Evolutionary conservation across 2,888 invertebrate genomes (phyloP).

Genomic region (Steromphala cineraria): DNA sequence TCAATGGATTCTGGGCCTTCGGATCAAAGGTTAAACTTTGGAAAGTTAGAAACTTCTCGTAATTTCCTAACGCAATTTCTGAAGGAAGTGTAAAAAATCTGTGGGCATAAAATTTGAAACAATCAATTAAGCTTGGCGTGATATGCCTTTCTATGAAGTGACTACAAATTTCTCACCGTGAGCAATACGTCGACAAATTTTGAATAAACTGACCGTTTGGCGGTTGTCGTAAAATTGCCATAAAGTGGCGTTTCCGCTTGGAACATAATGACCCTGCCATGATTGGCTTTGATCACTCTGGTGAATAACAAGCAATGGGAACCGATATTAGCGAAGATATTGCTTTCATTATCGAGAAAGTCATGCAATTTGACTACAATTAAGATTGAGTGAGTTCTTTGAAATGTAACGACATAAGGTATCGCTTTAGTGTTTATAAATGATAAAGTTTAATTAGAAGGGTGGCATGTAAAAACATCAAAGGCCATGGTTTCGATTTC

Average conservation of each 20-base stretch:
- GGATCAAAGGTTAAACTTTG: background rate
- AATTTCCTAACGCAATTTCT: background rate
- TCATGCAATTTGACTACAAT: constrained; percentile 8
- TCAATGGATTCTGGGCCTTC: too few species aligned
- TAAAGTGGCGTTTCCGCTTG: background rate
- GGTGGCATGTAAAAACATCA: background rate
- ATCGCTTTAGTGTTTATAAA: constrained; percentile 8
- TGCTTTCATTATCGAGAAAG: background rate
- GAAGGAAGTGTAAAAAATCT: background rate
- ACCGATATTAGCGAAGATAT: background rate
- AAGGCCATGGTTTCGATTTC: background rate
- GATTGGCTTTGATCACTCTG: background rate
- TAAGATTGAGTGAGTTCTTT: background rate
- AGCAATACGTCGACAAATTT: background rate
- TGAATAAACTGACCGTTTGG: constrained; percentile 4
- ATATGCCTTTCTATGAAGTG: background rate
- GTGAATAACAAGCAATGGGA: background rate
- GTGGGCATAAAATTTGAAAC: background rate
- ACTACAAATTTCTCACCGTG: background rate
- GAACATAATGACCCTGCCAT: background rate
- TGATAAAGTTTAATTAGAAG: constrained; percentile 1
- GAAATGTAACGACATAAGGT: background rate
- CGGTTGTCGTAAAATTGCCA: background rate
- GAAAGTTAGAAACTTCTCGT: background rate
- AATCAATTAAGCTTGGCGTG: background rate